Evolutionary conservation across 2,113 vertebrate species (phyloP).

Genomic region (Protobothrops flavoviridis): DNA sequence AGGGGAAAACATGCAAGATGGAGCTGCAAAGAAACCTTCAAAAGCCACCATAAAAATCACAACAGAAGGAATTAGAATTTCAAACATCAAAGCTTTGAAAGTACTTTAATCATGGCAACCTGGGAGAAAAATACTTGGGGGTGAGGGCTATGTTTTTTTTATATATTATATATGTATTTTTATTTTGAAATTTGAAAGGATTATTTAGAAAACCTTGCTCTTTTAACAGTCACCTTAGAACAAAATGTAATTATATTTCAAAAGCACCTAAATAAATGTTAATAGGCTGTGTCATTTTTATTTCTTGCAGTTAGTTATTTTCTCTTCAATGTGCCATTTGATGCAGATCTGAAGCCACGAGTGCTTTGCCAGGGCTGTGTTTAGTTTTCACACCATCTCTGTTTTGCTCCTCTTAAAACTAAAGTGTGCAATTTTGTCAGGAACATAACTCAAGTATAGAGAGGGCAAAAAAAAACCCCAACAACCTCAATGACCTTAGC

Average conservation of each 20-base stretch:
- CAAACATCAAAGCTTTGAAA: slow-evolving; percentile 61
- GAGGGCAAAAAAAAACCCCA: background rate
- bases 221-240: slow-evolving; percentile 38
- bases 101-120: slow-evolving; percentile 48
- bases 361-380: background rate
- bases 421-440: slow-evolving; percentile 47
- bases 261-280: slow-evolving; percentile 43
- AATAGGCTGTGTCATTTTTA: slow-evolving; percentile 47
- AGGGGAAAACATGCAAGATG: slow-evolving; percentile 55
- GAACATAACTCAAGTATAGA: slow-evolving; percentile 44
- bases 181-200: background rate
- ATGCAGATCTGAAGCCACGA: slow-evolving; percentile 41
- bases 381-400: slow-evolving; percentile 9
- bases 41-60: slow-evolving; percentile 61
- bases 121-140: background rate
- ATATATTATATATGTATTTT: background rate
- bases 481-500: slow-evolving; percentile 41
- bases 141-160: slow-evolving; percentile 10
- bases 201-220: slow-evolving; percentile 33
- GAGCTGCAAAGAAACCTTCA: slow-evolving; percentile 57
- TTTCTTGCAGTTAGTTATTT: slow-evolving; percentile 37
- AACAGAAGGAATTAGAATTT: slow-evolving; percentile 62
- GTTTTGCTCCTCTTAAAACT: slow-evolving; percentile 49
- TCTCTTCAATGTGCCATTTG: slow-evolving; percentile 24
- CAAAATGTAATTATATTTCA: slow-evolving; percentile 47